Conservation (phyloP, 2,113 vertebrate genomes). For the Elachura formosa region DNA sequence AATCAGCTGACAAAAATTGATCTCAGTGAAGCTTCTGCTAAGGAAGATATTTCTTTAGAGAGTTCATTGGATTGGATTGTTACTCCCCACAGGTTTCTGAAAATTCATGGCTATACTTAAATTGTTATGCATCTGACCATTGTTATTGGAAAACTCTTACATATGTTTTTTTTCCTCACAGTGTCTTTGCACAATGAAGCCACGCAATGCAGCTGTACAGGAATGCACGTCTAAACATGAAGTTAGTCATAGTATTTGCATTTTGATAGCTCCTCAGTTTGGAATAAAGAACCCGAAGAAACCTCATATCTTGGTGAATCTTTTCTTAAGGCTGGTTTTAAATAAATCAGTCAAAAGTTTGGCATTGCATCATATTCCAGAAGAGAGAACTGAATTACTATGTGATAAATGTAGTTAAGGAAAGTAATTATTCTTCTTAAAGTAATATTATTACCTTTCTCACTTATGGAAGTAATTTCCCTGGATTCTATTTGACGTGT, state of each 20-base stretch:
- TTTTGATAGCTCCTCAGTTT: conserved; percentile 68
- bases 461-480: conserved; percentile 42
- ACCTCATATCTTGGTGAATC: conserved; percentile 36
- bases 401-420: conserved; percentile 53
- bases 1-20: neutral
- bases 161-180: neutral
- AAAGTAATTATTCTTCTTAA: conserved; percentile 61
- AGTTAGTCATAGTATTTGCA: conserved; percentile 68
- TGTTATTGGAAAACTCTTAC: neutral
- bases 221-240: conserved; percentile 38
- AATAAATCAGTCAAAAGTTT: conserved; percentile 42
- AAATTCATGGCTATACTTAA: neutral
- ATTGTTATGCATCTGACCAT: neutral
- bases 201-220: neutral
- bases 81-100: neutral
- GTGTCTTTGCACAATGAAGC: neutral
- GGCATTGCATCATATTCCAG: conserved; percentile 20
- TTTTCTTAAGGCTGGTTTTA: conserved; percentile 28
- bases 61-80: neutral
- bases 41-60: neutral
- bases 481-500: conserved; percentile 4
- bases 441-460: conserved; percentile 42
- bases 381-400: conserved; percentile 28
- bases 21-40: neutral
- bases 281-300: conserved; percentile 50